Percentiles rank a stretch among this genome's conserved stretches.
Conservation (phyloP, 2,113 vertebrate genomes). For the Oplegnathus fasciatus region DNA sequence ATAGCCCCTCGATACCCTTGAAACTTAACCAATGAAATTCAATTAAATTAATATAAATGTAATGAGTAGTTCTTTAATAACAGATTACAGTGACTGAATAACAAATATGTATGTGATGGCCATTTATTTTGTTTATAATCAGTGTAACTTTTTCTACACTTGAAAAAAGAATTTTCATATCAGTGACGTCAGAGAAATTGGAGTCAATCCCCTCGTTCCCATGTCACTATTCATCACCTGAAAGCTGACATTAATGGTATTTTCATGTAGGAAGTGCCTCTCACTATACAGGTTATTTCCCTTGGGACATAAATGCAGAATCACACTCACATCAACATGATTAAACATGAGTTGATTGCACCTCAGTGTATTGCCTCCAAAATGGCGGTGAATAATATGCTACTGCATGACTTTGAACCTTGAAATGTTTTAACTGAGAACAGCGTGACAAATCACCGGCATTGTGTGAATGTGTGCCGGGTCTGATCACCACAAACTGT, state of each 20-base stretch:
- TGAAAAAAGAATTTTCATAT: not conserved
- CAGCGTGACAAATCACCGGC: not conserved
- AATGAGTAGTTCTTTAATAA: not conserved
- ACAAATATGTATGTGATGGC: not conserved
- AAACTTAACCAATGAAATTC: not conserved
- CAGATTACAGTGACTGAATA: not conserved
- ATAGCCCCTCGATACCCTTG: not conserved
- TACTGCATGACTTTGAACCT: not conserved
- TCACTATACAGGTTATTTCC: not conserved
- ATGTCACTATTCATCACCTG: not conserved
- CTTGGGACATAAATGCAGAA: not conserved
- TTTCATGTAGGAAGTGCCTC: not conserved
- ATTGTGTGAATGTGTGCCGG: not conserved
- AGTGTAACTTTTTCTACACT: not conserved
- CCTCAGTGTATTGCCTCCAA: not conserved
- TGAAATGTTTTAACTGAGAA: not conserved
- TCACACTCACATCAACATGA: conserved; percentile 2
- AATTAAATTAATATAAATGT: not conserved
- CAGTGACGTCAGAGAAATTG: not conserved
- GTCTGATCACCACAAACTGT: not conserved
- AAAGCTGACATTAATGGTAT: conserved; percentile 4
- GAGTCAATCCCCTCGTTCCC: not conserved
- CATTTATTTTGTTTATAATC: not conserved
- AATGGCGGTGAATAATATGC: not conserved
- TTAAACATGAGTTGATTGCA: not conserved